These are phyloP conservation scores for Rhyzopertha dominica DNA, from an alignment of 1,140 invertebrate species.

Conservation along the genomic window DNA sequence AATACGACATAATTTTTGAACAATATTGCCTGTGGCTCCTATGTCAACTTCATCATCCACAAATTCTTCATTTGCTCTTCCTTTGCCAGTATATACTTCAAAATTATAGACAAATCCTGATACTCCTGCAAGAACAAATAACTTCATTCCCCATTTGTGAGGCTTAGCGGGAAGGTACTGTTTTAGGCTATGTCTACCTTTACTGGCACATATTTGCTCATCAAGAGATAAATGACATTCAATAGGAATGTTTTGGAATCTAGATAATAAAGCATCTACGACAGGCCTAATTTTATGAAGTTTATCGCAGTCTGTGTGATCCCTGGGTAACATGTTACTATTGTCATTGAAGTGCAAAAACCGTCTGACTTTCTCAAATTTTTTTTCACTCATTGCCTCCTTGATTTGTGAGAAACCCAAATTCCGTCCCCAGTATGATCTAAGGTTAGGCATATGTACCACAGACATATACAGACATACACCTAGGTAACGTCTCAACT, in stretches of 20 bases:
- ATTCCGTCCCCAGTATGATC: constrained; percentile 32
- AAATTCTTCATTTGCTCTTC: constrained; percentile 1
- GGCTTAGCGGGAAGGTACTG: constrained; percentile 38
- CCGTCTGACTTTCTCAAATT: constrained; percentile 35
- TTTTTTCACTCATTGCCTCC: constrained; percentile 34
- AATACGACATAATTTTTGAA: constrained; percentile 9
- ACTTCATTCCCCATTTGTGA: constrained; percentile 44
- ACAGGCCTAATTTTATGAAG: constrained; percentile 41
- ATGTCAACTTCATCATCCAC: constrained; percentile 13
- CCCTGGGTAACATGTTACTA: constrained; percentile 16
- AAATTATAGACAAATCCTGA: constrained; percentile 24
- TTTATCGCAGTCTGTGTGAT: constrained; percentile 32
- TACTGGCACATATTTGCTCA: constrained; percentile 28
- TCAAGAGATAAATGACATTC: constrained; percentile 20
- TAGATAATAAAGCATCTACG: constrained; percentile 37
- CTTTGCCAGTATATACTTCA: constrained; percentile 19
- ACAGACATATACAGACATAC: too few species aligned
- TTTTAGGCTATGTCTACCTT: constrained; percentile 19
- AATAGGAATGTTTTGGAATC: too few species aligned
- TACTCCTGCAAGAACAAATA: constrained; percentile 24
- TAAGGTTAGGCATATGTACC: constrained; percentile 33
- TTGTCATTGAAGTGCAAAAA: constrained; percentile 37
- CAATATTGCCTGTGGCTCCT: constrained; percentile 17
- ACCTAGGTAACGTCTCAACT: too few species aligned
- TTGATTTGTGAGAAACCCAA: constrained; percentile 34